Conservation (phyloP, 2,888 invertebrate genomes). For the Drosophila tripunctata region DNA sequence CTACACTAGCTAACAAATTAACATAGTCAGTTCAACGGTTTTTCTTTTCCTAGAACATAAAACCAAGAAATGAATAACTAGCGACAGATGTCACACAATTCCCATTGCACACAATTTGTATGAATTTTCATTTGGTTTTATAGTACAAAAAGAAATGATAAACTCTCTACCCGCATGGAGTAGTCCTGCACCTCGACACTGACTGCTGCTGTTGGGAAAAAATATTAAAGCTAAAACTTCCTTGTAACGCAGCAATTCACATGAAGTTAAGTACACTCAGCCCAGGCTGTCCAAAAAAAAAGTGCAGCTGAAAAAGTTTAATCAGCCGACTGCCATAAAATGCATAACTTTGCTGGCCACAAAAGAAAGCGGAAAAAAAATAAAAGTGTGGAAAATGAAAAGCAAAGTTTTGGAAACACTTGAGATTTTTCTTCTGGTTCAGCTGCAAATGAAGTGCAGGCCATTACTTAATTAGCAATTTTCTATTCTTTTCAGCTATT, state of each 20-base stretch:
- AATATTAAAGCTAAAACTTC: conserved; percentile 38
- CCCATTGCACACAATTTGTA: conserved; percentile 24
- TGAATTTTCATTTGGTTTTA: conserved; percentile 40
- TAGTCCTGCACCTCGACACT: conserved; percentile 17
- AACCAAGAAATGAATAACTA: conserved; percentile 1
- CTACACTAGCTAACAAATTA: no score
- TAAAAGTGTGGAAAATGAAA: conserved; percentile 11
- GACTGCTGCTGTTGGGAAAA: conserved; percentile 4
- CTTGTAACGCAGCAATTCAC: conserved; percentile 38
- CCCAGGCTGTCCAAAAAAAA: no score
- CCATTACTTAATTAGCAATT: conserved; percentile 46
- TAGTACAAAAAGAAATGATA: conserved; percentile 6
- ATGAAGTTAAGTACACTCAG: conserved; percentile 53
- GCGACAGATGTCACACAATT: conserved; percentile 21
- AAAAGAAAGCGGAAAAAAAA: not conserved
- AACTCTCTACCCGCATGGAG: conserved; percentile 33
- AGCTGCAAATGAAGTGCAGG: conserved; percentile 7
- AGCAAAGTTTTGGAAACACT: conserved; percentile 30
- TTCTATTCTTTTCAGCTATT: conserved; percentile 13
- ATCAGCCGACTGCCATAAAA: conserved; percentile 65
- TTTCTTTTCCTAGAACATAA: not conserved
- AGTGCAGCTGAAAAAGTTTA: conserved; percentile 67
- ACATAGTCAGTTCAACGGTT: no score
- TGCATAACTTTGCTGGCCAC: conserved; percentile 52
- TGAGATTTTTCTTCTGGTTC: conserved; percentile 34